A percentile compares a stretch with the other conserved stretches of the same genome.
Evolutionary conservation across 2,888 invertebrate species (phyloP).

Genomic region (Cryptophagus acutangulus): DNA sequence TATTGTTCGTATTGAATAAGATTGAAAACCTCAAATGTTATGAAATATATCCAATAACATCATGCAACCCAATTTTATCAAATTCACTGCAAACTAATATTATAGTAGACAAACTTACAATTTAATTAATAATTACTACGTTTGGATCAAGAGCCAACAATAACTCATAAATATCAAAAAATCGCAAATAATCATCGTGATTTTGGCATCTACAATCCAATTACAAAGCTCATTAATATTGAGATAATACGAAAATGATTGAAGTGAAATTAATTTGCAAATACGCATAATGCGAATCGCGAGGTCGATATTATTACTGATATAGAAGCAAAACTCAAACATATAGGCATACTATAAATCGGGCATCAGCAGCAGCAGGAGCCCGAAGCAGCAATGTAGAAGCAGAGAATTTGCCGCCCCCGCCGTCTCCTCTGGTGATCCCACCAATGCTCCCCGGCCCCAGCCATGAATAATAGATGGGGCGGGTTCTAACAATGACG

Average conservation of each 20-base stretch:
- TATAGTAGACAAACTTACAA: background rate
- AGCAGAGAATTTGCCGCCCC: slow-evolving; percentile 23
- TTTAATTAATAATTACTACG: background rate
- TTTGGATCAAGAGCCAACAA: no score
- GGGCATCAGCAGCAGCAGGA: slow-evolving; percentile 20
- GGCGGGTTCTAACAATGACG: slow-evolving; percentile 49
- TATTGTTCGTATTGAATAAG: slow-evolving; percentile 21
- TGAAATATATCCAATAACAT: slow-evolving; percentile 11
- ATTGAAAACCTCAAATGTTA: slow-evolving; percentile 22
- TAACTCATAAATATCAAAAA: no score
- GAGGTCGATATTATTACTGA: no score
- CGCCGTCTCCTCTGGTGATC: slow-evolving; percentile 18
- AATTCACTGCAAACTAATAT: background rate
- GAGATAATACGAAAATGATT: no score
- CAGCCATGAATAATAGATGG: slow-evolving; percentile 46
- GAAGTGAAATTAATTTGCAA: no score
- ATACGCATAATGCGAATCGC: no score
- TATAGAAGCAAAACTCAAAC: no score
- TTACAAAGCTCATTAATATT: no score
- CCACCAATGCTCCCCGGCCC: slow-evolving; percentile 26
- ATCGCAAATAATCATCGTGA: no score
- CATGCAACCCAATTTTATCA: background rate
- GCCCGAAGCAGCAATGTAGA: slow-evolving; percentile 13
- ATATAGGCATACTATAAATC: no score
- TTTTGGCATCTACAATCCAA: no score